A percentile compares a stretch with the other conserved stretches of the same genome.
Evolutionary conservation across 2,797 vertebrate genomes (phyloP).

Genomic region (Acanthurus leucopareius): DNA sequence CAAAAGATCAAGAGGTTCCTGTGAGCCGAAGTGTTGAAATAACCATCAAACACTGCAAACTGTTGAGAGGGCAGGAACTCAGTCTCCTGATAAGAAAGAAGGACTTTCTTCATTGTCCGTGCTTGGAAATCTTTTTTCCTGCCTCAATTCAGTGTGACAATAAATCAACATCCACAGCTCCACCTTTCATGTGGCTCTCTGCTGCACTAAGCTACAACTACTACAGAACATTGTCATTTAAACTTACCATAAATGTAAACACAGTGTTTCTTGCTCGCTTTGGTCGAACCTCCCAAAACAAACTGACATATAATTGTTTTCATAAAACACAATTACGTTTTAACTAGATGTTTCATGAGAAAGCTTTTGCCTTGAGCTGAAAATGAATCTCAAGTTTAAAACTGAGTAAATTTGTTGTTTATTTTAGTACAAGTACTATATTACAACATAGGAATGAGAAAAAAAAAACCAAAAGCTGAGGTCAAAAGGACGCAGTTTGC

Average conservation of each 20-base stretch:
- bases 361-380: constrained; percentile 8
- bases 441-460: neutral
- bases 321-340: constrained; percentile 9
- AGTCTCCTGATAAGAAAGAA: constrained; percentile 9
- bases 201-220: neutral
- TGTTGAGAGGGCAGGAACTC: constrained; percentile 27
- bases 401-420: neutral
- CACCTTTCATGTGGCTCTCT: neutral
- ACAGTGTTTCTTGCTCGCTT: constrained; percentile 14
- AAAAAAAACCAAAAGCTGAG: neutral
- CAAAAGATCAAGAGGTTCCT: neutral
- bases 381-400: neutral
- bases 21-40: constrained; percentile 42
- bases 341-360: neutral
- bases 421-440: neutral
- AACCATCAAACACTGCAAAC: constrained; percentile 1
- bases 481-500: neutral
- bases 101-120: constrained; percentile 29
- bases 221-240: constrained; percentile 14
- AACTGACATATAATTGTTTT: constrained; percentile 17
- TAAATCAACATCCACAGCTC: constrained; percentile 13
- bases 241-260: constrained; percentile 20
- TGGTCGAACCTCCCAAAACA: constrained; percentile 28
- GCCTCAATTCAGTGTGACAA: constrained; percentile 6
- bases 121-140: constrained; percentile 13